Evolutionary conservation across 2,888 invertebrate genomes (phyloP).

Genomic region (Strigamia crassipes): DNA sequence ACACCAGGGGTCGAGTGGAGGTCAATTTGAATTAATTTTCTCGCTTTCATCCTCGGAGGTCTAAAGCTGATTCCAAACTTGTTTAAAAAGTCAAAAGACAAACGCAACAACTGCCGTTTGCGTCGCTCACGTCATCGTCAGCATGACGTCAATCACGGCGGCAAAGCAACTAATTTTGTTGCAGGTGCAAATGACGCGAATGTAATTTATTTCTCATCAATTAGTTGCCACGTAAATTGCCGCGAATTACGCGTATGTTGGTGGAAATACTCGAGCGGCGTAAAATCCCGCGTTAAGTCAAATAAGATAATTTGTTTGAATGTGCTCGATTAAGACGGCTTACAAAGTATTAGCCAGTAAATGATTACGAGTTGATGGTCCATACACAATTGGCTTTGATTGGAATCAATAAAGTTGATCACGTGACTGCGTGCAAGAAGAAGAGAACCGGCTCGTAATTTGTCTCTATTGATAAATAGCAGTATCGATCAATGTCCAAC

Average conservation of each 20-base stretch:
- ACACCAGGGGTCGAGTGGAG: background rate
- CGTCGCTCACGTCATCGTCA: background rate
- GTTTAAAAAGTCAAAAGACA: background rate
- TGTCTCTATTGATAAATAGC: constrained; percentile 32
- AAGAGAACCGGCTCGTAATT: background rate
- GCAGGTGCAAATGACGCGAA: background rate
- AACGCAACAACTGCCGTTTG: background rate
- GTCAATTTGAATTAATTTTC: constrained; percentile 7
- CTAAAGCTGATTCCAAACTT: too few species aligned
- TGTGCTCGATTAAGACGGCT: too few species aligned
- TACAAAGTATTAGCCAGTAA: background rate
- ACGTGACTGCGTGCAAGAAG: background rate
- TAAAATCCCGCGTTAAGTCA: too few species aligned
- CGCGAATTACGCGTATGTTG: too few species aligned
- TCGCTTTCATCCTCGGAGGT: background rate
- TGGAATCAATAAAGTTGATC: constrained; percentile 28
- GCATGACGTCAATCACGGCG: background rate
- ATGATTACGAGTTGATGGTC: background rate
- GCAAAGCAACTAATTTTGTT: background rate
- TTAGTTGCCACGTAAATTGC: too few species aligned
- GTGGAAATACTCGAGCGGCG: too few species aligned
- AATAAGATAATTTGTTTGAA: too few species aligned
- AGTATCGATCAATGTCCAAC: constrained; percentile 12
- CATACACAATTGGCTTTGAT: background rate
- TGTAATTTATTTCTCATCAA: too few species aligned